phyloP scores from a whole-genome alignment of 2,113 vertebrate species.

The Bettongia penicillata region DNA sequence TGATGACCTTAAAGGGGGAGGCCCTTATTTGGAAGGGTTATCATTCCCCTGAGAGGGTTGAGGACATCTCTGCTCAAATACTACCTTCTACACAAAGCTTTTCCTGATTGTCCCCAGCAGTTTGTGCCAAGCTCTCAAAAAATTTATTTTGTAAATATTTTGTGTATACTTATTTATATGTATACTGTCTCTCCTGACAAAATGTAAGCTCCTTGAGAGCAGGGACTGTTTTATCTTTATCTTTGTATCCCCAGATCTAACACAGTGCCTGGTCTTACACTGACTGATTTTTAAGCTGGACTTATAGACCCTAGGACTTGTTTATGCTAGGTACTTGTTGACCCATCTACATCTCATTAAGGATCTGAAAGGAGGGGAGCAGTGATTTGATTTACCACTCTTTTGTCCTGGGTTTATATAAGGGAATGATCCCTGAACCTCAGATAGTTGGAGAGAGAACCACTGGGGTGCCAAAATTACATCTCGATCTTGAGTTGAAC shows the following conservation, averaged over 20 bases:
- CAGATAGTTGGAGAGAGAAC: background rate
- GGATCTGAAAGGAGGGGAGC: background rate
- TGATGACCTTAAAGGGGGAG: background rate
- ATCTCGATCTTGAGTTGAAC: background rate
- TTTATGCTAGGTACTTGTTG: background rate
- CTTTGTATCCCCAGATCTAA: background rate
- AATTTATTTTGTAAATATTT: background rate
- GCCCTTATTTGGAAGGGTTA: background rate
- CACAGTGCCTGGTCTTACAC: background rate
- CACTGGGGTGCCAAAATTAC: too few relatives aligned
- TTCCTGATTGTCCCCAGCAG: background rate
- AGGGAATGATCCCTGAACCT: background rate
- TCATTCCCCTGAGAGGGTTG: background rate
- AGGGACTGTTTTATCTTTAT: background rate
- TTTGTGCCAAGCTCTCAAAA: background rate
- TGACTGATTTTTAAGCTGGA: background rate
- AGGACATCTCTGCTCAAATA: background rate
- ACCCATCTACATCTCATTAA: background rate
- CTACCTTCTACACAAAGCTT: background rate
- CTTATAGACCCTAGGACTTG: too few relatives aligned
- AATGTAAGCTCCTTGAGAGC: background rate
- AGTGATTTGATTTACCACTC: background rate
- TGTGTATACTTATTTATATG: background rate
- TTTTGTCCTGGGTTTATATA: background rate
- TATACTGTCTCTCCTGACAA: background rate